Percentiles rank a stretch among this genome's conserved stretches.
Evolutionary conservation across 2,888 invertebrate genomes (phyloP).

Genomic region (Scaptomyza polygonia): DNA sequence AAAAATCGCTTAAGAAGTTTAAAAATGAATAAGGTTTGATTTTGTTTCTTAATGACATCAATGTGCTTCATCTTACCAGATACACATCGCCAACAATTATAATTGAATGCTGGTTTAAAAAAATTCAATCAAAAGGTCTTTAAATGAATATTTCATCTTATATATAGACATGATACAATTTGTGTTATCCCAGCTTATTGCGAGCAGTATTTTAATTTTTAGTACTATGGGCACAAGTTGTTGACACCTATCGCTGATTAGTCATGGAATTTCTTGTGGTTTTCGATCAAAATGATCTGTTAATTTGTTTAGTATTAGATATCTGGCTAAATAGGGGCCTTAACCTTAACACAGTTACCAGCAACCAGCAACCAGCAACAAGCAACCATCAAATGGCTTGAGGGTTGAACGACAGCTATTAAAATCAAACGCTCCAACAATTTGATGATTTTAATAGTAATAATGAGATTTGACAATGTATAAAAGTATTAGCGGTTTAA

Average conservation of each 20-base stretch:
- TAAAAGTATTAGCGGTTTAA: constrained; percentile 59
- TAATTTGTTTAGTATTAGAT: constrained; percentile 8
- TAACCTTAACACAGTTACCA: constrained; percentile 71
- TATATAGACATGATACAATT: constrained; percentile 61
- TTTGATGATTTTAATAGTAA: constrained; percentile 66
- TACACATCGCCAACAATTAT: neutral
- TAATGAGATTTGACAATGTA: constrained; percentile 55
- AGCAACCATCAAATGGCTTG: constrained; percentile 17
- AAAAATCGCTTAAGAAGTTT: too few relatives aligned
- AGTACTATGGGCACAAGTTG: constrained; percentile 30
- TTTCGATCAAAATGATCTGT: constrained; percentile 24
- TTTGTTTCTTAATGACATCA: too few relatives aligned
- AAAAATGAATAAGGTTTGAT: too few relatives aligned
- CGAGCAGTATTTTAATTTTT: constrained; percentile 4
- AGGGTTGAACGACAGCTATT: constrained; percentile 54
- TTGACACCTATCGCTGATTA: constrained; percentile 52
- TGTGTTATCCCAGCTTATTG: constrained; percentile 49
- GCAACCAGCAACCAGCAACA: too few relatives aligned
- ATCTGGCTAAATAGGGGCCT: constrained; percentile 44
- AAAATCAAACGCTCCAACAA: constrained; percentile 81
- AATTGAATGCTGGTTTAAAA: neutral
- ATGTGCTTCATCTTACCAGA: too few relatives aligned
- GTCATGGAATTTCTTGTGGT: constrained; percentile 65
- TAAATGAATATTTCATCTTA: constrained; percentile 38
- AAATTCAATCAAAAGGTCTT: constrained; percentile 41